Evolutionary conservation across 2,113 vertebrate genomes (phyloP).

Genomic region (Antennarius striatus): DNA sequence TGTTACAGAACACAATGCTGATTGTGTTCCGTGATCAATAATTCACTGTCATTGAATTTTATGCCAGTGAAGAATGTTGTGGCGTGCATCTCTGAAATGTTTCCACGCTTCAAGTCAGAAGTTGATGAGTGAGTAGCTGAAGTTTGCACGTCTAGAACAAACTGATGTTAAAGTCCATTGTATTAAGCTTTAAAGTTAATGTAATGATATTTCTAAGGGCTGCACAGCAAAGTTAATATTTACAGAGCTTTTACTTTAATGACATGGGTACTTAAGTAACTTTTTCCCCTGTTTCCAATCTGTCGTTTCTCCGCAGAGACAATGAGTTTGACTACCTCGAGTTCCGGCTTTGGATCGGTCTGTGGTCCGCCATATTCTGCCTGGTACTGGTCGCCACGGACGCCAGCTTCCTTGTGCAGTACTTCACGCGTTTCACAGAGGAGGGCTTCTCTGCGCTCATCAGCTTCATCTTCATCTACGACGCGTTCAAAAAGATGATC

Average conservation of each 20-base stretch:
- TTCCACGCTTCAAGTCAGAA: constrained; percentile 14
- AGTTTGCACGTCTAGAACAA: no score
- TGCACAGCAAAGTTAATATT: no score
- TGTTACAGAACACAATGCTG: constrained; percentile 57
- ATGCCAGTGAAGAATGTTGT: constrained; percentile 38
- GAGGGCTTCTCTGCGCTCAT: constrained; percentile 96
- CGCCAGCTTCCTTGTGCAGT: constrained; percentile 95
- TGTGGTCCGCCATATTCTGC: constrained; percentile 92
- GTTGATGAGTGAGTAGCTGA: constrained; percentile 18
- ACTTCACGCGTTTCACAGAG: constrained; percentile 97
- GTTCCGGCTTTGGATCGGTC: constrained; percentile 96
- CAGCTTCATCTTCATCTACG: constrained; percentile 99
- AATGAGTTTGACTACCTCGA: constrained; percentile 93
- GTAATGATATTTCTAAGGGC: no score
- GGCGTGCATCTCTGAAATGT: constrained; percentile 23
- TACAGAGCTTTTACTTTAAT: no score
- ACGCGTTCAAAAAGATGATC: constrained; percentile 98
- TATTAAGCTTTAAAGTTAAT: no score
- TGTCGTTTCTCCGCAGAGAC: constrained; percentile 80
- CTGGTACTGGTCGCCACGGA: constrained; percentile 92
- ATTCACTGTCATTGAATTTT: constrained; percentile 76
- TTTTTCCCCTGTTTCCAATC: not conserved
- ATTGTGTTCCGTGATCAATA: constrained; percentile 77
- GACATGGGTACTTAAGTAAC: no score
- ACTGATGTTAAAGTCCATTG: no score